Base-by-base conservation (phyloP, 2,113 vertebrate genomes). In the Salvelinus sp. region DNA sequence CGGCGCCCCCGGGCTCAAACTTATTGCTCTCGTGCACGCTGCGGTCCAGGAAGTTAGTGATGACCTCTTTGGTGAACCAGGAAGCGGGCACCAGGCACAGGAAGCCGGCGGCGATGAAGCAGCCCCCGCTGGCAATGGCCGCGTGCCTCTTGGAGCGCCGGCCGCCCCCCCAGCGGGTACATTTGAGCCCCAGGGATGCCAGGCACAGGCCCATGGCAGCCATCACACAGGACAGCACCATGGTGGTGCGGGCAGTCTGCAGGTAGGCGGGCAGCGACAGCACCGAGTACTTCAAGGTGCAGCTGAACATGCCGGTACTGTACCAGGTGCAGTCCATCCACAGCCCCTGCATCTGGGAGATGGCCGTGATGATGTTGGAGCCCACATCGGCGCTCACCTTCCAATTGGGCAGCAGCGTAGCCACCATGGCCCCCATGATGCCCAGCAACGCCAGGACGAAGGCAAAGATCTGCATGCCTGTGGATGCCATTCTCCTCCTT, bases 271-370 rank as follows among this genome's bases (percentile, higher is more conserved):
- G 97, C 30, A 97, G 95, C 0, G 96, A 93, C 54, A 99, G 93
- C 22, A 96, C 83, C 0, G 98, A 97, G 87, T 94, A 93, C 86
- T 96, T 96, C 6, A 97, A 90, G 1, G 93, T 95, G 71, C 98
- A 99, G 89, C 97, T 98, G 86, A 99, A 97, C 95, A 98, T 95
- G 79, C 98, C 98, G 0, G 98, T 98, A 92, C 98, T 99, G 91
- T 96, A 96, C 96, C 97, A 98, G 0, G 96, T 96, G 92, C 98
- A 99, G 93, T 99, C 97, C 97, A 98, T 96, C 98, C 98, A 99
- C 70, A 99, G 92, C 38, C 98, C 98, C 76, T 97, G 96, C 93
- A 96, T 95, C 91, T 97, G 96, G 3, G 93, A 94, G 28, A 96
- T 94, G 16, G 96, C 95, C 0, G 95, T 97, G 88, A 99, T 93